A percentile compares a stretch with the other conserved stretches of the same genome.
Conservation (phyloP, 1,140 invertebrate genomes). For the Lasaia peninsularis region DNA sequence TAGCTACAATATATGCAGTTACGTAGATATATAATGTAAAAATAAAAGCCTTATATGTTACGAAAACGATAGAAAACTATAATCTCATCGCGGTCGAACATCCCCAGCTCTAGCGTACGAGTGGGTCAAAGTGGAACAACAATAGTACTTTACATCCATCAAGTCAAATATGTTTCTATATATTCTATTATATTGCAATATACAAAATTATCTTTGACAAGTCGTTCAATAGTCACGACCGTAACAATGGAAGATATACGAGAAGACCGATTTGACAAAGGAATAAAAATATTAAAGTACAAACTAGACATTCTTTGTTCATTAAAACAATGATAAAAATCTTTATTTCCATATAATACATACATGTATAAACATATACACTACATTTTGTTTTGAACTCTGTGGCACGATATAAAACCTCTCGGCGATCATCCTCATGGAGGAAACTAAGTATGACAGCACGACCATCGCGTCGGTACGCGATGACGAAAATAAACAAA, state of each 20-base stretch:
- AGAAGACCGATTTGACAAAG: constrained; percentile 46
- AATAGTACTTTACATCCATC: neutral
- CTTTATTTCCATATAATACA: constrained; percentile 22
- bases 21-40: too few relatives aligned
- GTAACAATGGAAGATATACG: constrained; percentile 66
- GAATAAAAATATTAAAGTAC: constrained; percentile 22
- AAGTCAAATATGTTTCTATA: constrained; percentile 10
- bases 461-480: neutral
- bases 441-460: constrained; percentile 24
- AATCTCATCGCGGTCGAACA: constrained; percentile 3
- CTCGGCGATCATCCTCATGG: constrained; percentile 32
- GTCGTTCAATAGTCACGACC: constrained; percentile 14
- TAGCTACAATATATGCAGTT: too few relatives aligned
- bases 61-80: constrained; percentile 17
- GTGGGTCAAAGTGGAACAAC: neutral
- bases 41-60: too few relatives aligned
- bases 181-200: neutral
- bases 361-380: constrained; percentile 7
- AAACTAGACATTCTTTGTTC: constrained; percentile 19
- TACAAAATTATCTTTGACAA: constrained; percentile 13
- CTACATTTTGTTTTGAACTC: constrained; percentile 18
- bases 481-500: neutral
- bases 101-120: neutral
- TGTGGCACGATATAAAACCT: constrained; percentile 13
- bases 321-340: constrained; percentile 19